phyloP scores from a whole-genome alignment of 2,888 invertebrate species.

The Lasioglossum vierecki region DNA sequence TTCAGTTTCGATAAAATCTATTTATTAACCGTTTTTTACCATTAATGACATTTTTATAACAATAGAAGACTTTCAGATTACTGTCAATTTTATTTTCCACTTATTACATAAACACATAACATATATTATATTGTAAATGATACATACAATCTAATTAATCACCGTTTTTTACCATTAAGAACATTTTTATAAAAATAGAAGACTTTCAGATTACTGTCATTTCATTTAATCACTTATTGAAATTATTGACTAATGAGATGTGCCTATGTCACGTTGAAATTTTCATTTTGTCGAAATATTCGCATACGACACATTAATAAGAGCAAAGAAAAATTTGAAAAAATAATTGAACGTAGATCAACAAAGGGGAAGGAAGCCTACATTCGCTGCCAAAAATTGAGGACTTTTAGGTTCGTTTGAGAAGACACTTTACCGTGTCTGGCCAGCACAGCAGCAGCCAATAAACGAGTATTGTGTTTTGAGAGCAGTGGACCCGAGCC shows the following conservation, averaged over 20 bases:
- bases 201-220: background rate
- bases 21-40: no score
- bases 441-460: background rate
- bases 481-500: constrained; percentile 3
- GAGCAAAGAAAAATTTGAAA: background rate
- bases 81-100: background rate
- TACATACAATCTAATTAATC: no score
- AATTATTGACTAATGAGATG: background rate
- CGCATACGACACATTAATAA: background rate
- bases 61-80: background rate
- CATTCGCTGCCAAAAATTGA: background rate
- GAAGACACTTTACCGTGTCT: background rate
- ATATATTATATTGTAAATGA: no score
- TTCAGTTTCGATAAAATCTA: no score
- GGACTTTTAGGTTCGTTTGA: background rate
- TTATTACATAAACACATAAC: background rate
- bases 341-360: background rate
- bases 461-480: background rate
- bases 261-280: background rate
- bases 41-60: background rate
- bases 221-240: background rate
- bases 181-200: background rate
- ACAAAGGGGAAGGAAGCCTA: background rate
- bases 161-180: no score
- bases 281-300: background rate